These are phyloP conservation scores for Aradophagus sp. DNA, from an alignment of 1,140 invertebrate species.

Conservation along the genomic window DNA sequence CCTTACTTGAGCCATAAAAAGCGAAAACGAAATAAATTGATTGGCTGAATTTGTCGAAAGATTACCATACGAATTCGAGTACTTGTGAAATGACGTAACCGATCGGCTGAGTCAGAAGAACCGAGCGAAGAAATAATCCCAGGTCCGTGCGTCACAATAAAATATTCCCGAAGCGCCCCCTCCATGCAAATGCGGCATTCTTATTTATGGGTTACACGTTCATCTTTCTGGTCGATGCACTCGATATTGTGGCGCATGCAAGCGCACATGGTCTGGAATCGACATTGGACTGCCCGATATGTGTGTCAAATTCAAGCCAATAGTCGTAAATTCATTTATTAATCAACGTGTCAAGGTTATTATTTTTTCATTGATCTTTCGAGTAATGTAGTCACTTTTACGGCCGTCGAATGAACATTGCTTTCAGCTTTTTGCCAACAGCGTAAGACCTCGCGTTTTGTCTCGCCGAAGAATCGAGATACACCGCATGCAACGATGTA, in stretches of 20 bases:
- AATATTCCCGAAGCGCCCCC: constrained; percentile 47
- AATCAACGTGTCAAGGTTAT: constrained; percentile 32
- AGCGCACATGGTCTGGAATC: constrained; percentile 37
- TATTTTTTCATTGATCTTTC: constrained; percentile 16
- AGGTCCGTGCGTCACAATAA: constrained; percentile 33
- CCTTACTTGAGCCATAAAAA: no score
- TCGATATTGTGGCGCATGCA: constrained; percentile 34
- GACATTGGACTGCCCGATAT: constrained; percentile 49
- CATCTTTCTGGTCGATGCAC: constrained; percentile 54
- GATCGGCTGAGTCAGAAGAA: constrained; percentile 42
- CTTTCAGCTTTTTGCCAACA: no score
- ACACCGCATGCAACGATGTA: no score
- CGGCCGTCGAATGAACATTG: no score
- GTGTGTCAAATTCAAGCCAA: constrained; percentile 26
- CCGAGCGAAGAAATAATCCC: constrained; percentile 42
- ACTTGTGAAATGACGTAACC: constrained; percentile 50
- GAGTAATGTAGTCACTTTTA: no score
- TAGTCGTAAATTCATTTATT: constrained; percentile 35
- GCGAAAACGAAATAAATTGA: constrained; percentile 22
- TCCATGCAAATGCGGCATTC: constrained; percentile 46
- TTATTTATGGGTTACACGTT: constrained; percentile 56
- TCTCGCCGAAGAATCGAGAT: no score
- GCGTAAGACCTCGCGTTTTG: no score
- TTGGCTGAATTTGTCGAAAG: constrained; percentile 40
- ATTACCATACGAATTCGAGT: constrained; percentile 40